Conservation (phyloP, 2,113 vertebrate genomes). For the Prochilodus magdalenae region DNA sequence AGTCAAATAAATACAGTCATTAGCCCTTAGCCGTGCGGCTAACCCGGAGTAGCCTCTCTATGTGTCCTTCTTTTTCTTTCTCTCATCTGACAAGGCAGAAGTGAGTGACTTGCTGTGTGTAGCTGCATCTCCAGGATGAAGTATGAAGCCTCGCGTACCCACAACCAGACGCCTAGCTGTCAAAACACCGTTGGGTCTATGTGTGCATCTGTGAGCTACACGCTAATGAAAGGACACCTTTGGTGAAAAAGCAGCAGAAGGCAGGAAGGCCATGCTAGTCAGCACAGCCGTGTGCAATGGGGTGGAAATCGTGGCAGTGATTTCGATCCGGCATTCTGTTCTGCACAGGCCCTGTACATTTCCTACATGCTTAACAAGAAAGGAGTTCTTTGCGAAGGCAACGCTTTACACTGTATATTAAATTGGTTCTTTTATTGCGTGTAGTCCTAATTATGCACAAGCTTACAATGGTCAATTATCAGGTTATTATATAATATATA, state of each 20-base stretch:
- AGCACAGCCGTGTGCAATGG: conserved; percentile 45
- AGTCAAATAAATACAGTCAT: conserved; percentile 54
- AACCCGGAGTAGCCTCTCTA: conserved; percentile 16
- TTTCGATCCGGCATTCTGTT: not conserved
- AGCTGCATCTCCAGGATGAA: conserved; percentile 30
- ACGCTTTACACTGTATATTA: too few species aligned
- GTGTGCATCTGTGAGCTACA: conserved; percentile 51
- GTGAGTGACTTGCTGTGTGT: conserved; percentile 13
- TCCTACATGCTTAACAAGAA: conserved; percentile 48
- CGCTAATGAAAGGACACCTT: conserved; percentile 43
- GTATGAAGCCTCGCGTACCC: conserved; percentile 36
- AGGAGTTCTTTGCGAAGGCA: not conserved
- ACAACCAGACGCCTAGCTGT: conserved; percentile 43
- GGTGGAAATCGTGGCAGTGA: conserved; percentile 39
- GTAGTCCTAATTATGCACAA: too few species aligned
- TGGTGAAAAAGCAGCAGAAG: not conserved
- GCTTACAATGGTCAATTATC: too few species aligned
- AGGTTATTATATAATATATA: too few species aligned
- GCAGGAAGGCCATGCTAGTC: conserved; percentile 24
- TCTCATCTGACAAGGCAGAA: not conserved
- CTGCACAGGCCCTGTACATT: not conserved
- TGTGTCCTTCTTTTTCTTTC: not conserved
- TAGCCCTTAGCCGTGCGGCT: conserved; percentile 35
- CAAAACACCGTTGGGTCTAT: conserved; percentile 39
- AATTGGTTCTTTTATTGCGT: too few species aligned